A percentile compares a stretch with the other conserved stretches of the same genome.
Conservation (phyloP, 1,140 invertebrate genomes). For the Drosophila nigromelanica region DNA sequence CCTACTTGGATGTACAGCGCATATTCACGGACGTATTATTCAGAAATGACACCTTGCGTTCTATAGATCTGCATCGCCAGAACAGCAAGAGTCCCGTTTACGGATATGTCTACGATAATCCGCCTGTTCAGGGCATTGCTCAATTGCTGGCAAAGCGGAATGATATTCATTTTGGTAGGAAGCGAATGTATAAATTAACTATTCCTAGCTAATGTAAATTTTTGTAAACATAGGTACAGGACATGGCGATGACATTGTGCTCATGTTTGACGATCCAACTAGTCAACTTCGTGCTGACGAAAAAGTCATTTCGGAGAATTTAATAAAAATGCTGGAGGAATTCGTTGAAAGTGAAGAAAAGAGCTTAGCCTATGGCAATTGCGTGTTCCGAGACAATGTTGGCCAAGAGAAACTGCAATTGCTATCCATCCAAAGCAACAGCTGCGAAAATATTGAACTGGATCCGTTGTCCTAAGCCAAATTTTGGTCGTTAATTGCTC, state of each 20-base stretch:
- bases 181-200: background rate
- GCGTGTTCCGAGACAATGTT: constrained; percentile 22
- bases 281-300: constrained; percentile 26
- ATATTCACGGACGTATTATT: constrained; percentile 57
- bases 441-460: constrained; percentile 6
- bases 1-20: constrained; percentile 40
- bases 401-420: constrained; percentile 31
- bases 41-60: constrained; percentile 32
- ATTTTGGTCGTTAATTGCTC: background rate
- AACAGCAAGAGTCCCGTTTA: constrained; percentile 42
- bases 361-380: background rate
- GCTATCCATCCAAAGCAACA: constrained; percentile 24
- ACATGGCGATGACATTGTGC: constrained; percentile 52
- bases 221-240: constrained; percentile 35
- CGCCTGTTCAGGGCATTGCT: constrained; percentile 20
- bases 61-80: constrained; percentile 40
- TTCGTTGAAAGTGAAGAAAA: constrained; percentile 24
- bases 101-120: constrained; percentile 57
- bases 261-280: constrained; percentile 30
- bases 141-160: constrained; percentile 31
- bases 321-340: constrained; percentile 47
- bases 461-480: background rate
- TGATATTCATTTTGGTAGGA: constrained; percentile 51
- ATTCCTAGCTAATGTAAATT: background rate
- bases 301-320: constrained; percentile 34